Evolutionary conservation across 2,113 vertebrate genomes (phyloP).

Genomic region (Sclerurus mexicanus): DNA sequence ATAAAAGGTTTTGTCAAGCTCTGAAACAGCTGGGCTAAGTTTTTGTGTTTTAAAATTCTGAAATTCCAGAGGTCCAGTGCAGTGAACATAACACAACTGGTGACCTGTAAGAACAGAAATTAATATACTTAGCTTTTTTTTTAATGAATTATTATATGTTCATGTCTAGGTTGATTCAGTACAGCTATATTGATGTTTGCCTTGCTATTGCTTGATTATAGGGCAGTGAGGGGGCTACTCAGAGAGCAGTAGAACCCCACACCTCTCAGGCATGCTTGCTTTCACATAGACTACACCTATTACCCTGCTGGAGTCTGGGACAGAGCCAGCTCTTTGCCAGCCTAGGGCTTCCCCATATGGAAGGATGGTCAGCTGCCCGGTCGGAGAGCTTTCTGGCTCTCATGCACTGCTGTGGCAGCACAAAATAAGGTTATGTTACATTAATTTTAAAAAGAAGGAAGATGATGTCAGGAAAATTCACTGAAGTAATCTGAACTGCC

Average conservation of each 20-base stretch:
- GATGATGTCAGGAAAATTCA: slow-evolving; percentile 2
- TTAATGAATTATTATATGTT: background rate
- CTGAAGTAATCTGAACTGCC: background rate
- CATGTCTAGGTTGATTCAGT: background rate
- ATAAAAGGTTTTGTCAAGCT: background rate
- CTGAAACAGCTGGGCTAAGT: background rate
- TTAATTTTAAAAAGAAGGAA: slow-evolving; percentile 12
- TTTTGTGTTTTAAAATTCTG: background rate
- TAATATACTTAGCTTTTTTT: background rate
- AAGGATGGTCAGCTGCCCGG: background rate
- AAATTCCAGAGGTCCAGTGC: background rate
- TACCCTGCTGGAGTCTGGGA: slow-evolving; percentile 17
- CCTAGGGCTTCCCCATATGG: slow-evolving; percentile 34
- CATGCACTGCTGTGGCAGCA: slow-evolving; percentile 5
- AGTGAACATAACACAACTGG: background rate
- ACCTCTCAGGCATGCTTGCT: background rate
- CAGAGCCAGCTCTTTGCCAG: slow-evolving; percentile 26
- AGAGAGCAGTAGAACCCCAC: background rate
- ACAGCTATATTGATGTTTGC: background rate
- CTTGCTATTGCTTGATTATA: background rate
- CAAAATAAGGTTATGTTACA: slow-evolving; percentile 15
- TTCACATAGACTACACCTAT: slow-evolving; percentile 2
- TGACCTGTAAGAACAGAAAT: background rate
- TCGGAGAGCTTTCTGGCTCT: background rate
- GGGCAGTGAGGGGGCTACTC: background rate